Base-by-base conservation (phyloP, 1,140 invertebrate species). In the Heliothis subflexa region DNA sequence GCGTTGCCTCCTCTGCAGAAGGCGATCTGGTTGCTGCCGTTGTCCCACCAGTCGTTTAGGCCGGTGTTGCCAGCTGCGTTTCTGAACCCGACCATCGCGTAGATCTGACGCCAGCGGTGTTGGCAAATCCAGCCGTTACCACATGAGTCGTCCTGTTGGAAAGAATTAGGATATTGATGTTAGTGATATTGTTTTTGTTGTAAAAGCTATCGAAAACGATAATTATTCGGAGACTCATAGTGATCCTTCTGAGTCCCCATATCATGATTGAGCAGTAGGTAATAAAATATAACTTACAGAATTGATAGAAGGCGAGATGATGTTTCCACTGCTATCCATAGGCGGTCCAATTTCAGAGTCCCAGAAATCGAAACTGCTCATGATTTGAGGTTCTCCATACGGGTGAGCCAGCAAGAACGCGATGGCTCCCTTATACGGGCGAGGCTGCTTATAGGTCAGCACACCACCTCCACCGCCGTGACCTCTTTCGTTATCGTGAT, bases 121-220 rank as follows among this genome's bases (percentile, higher is more conserved):
- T 99, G 98, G 89, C 98, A 99, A 0, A 98, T 93, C 97, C 98
- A 99, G 3, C 97, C 97, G 84, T 96, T 96, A 2, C 95, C 95
- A 85, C 98, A 98, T 0, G 95, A 95, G 2, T 95, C 95, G 85
- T 97, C 96, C 94, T 95, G 33, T 13, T 16, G 9, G 45, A n/a
- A 28, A 59, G 25, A 49, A 62, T 18, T 10, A 13, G 11, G 47
- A 25, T 57, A 12, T 50, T 54, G 47, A 66, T 3, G 16, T 7
- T 18, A 9, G 3, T 21, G 2, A 0, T 3, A 25, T 28, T 33
- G 33, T 33, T 33, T 33, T 33, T 4, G 33, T 33, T 5, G 33
- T 5, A 7, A 7, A 4, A 3, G 7, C 33, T 52, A 13, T 25
- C n/a, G n/a, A n/a, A n/a, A n/a, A n/a, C n/a, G n/a, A n/a, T n/a